Evolutionary conservation across 37 sponge, comb jelly and placozoan genomes (phyloP).

Genomic region (Bolinopsis microptera): DNA sequence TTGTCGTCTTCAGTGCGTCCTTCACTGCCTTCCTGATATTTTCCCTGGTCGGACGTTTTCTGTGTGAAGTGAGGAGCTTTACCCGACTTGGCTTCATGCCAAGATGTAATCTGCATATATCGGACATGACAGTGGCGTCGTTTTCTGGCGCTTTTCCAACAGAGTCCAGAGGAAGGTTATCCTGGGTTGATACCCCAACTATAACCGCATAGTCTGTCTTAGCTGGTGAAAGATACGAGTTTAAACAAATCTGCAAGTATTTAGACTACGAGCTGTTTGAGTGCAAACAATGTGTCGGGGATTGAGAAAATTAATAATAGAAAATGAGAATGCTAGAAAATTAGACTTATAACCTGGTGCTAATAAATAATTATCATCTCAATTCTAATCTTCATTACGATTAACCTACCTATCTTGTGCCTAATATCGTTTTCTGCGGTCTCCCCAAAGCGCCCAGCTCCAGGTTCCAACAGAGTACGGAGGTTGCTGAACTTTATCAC

Average conservation of each 20-base stretch:
- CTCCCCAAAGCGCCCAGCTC: background rate
- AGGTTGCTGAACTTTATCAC: slow-evolving; percentile 21
- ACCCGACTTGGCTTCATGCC: slow-evolving; percentile 30
- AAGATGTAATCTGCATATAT: background rate
- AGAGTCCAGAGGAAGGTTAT: background rate
- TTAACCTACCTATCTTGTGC: slow-evolving; percentile 27
- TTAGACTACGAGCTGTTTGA: no score
- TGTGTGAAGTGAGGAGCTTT: background rate
- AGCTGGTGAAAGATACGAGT: background rate
- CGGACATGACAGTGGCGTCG: slow-evolving; percentile 27
- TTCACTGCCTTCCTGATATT: background rate
- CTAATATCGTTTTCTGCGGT: background rate
- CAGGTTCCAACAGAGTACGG: background rate
- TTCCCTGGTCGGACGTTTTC: background rate
- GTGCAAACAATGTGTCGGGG: no score
- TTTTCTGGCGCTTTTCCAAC: background rate
- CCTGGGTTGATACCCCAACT: slow-evolving; percentile 1
- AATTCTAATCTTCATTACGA: no score
- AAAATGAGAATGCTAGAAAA: no score
- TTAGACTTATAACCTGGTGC: no score
- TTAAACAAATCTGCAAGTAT: no score
- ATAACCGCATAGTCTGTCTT: slow-evolving; percentile 15
- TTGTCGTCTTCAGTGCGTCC: background rate
- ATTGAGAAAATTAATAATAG: background rate
- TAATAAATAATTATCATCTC: no score